phyloP scores from a whole-genome alignment of 2,113 vertebrate species.

The Heterochromis multidens region DNA sequence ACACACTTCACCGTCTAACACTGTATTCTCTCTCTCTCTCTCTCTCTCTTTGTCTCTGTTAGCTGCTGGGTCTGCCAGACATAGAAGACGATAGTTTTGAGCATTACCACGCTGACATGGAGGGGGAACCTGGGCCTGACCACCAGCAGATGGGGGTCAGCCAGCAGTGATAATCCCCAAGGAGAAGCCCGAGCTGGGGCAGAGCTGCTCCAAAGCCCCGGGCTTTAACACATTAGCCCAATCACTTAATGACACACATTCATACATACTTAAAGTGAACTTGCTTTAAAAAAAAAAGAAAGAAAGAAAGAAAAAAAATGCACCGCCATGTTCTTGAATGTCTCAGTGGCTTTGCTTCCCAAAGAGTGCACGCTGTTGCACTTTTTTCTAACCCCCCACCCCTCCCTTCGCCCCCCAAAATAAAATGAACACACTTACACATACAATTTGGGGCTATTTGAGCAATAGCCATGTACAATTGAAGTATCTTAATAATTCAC shows the following conservation, averaged over 20 bases:
- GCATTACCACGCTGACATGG: conserved; percentile 97
- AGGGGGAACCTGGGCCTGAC: conserved; percentile 95
- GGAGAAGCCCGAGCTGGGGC: conserved; percentile 24
- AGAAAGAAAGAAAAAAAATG: conserved; percentile 28
- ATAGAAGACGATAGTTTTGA: conserved; percentile 94
- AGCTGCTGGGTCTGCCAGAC: conserved; percentile 97
- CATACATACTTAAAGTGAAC: conserved; percentile 23
- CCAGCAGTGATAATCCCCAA: conserved; percentile 85
- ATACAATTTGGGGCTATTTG: conserved; percentile 36
- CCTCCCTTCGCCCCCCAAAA: not conserved
- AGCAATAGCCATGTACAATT: conserved; percentile 29
- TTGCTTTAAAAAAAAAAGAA: conserved; percentile 26
- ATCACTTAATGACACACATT: conserved; percentile 23
- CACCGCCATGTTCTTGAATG: conserved; percentile 71
- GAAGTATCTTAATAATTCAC: conserved; percentile 59
- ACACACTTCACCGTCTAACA: not conserved
- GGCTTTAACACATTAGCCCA: conserved; percentile 16
- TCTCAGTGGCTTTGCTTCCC: conserved; percentile 70
- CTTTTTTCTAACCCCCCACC: conserved; percentile 18
- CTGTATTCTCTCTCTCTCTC: not conserved
- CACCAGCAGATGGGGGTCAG: conserved; percentile 99
- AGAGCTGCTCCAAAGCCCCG: conserved; percentile 10
- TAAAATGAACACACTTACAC: not conserved
- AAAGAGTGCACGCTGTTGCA: conserved; percentile 60
- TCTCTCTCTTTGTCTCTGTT: not conserved